phyloP scores from a whole-genome alignment of 2,888 invertebrate species.

The Sisyra terminalis region DNA sequence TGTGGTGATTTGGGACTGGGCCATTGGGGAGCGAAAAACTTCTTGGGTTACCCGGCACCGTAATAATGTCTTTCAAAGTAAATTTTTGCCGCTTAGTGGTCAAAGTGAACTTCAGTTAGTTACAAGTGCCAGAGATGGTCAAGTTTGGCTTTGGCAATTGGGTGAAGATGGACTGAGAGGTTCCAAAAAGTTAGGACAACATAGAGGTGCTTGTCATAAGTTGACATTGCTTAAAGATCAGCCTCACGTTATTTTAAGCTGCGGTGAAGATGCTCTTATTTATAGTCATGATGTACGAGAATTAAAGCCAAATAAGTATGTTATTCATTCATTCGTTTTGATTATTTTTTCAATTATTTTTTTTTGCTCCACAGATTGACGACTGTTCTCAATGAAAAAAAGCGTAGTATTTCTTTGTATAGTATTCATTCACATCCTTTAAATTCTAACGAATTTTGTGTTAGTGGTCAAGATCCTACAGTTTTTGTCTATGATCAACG shows the following conservation, averaged over 20 bases:
- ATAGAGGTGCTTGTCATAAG: conserved; percentile 72
- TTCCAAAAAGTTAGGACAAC: conserved; percentile 42
- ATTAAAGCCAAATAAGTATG: conserved; percentile 43
- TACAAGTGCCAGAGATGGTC: conserved; percentile 79
- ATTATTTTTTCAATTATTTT: not conserved
- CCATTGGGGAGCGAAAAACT: conserved; percentile 43
- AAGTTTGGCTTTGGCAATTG: conserved; percentile 45
- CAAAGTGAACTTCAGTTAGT: conserved; percentile 64
- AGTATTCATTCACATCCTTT: conserved; percentile 76
- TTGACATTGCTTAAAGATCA: conserved; percentile 57
- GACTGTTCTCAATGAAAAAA: conserved; percentile 35
- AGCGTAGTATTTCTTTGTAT: conserved; percentile 60
- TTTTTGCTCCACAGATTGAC: conserved; percentile 30
- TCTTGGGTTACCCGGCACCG: conserved; percentile 67
- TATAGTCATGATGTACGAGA: conserved; percentile 68
- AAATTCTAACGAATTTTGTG: conserved; percentile 58
- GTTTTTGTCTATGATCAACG: conserved; percentile 64
- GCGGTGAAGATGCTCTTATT: conserved; percentile 77
- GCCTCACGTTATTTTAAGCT: conserved; percentile 65
- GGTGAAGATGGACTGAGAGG: conserved; percentile 31
- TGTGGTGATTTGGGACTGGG: conserved; percentile 87
- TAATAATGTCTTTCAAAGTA: conserved; percentile 79
- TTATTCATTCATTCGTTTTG: conserved; percentile 9
- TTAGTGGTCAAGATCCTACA: conserved; percentile 66
- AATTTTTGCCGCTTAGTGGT: conserved; percentile 65